Conservation (phyloP, 2,888 invertebrate genomes). For the Hoplodrina blanda region DNA sequence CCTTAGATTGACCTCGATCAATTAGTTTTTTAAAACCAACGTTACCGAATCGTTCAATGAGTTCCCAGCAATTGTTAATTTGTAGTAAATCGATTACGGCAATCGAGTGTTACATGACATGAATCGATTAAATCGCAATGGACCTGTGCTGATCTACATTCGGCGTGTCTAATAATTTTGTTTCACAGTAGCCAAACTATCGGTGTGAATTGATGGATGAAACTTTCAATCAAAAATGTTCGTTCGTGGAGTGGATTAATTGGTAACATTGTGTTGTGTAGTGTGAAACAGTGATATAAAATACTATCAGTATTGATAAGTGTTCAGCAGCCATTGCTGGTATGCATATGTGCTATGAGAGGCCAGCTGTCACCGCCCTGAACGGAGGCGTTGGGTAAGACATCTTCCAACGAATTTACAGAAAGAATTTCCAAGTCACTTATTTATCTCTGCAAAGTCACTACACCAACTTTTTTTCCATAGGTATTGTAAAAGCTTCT, state of each 20-base stretch:
- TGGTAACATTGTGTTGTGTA: slow-evolving; percentile 58
- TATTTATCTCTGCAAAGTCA: background rate
- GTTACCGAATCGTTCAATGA: slow-evolving; percentile 28
- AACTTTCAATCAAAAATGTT: slow-evolving; percentile 81
- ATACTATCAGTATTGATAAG: slow-evolving; percentile 72
- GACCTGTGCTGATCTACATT: slow-evolving; percentile 63
- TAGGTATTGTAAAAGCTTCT: background rate
- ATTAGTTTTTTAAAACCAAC: slow-evolving; percentile 30
- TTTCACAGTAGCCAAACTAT: slow-evolving; percentile 69
- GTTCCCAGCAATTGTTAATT: slow-evolving; percentile 45
- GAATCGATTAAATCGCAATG: slow-evolving; percentile 61
- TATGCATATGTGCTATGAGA: slow-evolving; percentile 90
- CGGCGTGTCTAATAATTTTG: slow-evolving; percentile 73
- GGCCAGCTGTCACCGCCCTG: slow-evolving; percentile 86
- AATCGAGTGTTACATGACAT: slow-evolving; percentile 72
- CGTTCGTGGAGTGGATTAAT: slow-evolving; percentile 85
- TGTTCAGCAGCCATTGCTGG: slow-evolving; percentile 79
- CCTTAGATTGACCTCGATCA: slow-evolving; percentile 18
- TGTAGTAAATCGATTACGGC: slow-evolving; percentile 63
- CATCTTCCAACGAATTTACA: slow-evolving; percentile 34
- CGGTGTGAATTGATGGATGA: slow-evolving; percentile 66
- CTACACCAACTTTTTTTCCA: background rate
- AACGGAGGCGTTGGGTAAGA: slow-evolving; percentile 87
- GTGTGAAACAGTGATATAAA: slow-evolving; percentile 57
- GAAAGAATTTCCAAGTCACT: background rate